phyloP scores from a whole-genome alignment of 2,113 vertebrate genomes.

The Sclerurus mexicanus region DNA sequence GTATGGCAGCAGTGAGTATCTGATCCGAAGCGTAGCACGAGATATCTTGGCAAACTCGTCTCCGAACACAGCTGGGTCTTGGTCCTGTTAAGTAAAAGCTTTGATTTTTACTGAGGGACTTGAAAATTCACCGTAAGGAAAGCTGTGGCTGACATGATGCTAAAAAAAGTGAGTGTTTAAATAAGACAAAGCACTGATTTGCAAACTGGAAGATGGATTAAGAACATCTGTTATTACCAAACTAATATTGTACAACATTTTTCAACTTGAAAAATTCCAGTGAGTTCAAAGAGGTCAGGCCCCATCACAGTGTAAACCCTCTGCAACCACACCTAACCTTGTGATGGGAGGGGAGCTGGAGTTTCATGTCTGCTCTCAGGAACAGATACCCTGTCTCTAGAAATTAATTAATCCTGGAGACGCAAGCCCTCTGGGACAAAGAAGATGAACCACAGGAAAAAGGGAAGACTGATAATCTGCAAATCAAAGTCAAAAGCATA shows the following conservation, averaged over 20 bases:
- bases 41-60: constrained; percentile 72
- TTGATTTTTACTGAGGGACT: neutral
- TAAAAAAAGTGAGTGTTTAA: accelerated
- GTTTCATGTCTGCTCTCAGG: neutral
- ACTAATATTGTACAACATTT: neutral
- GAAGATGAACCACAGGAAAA: neutral
- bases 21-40: constrained; percentile 79
- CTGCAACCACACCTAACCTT: neutral
- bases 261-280: neutral
- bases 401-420: neutral
- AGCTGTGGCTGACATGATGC: neutral
- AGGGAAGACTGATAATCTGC: neutral
- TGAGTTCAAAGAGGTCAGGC: neutral
- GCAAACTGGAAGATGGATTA: neutral
- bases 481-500: neutral
- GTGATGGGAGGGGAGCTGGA: neutral
- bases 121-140: neutral
- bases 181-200: neutral
- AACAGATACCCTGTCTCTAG: neutral
- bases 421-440: neutral
- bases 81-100: constrained; percentile 36
- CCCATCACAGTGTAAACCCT: accelerated
- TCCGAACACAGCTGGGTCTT: constrained; percentile 82
- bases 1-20: constrained; percentile 87
- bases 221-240: neutral